These are phyloP conservation scores for Eueremaeus valkanovi DNA, from an alignment of 2,888 invertebrate genomes.

Conservation along the genomic window DNA sequence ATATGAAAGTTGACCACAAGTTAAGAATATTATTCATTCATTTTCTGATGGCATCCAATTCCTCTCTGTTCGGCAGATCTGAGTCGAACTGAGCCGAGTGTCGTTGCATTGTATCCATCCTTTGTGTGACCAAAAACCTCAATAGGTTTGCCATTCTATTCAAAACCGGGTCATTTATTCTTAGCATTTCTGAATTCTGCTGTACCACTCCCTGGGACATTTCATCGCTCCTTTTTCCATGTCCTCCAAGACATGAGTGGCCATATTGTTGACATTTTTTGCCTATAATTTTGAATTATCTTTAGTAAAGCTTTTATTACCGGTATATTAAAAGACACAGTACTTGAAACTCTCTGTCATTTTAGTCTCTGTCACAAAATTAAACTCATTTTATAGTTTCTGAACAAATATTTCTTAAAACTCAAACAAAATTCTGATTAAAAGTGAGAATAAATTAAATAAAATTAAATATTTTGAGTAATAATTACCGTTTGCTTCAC, in stretches of 20 bases:
- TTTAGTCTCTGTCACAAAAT: no score
- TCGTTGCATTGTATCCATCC: background rate
- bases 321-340: no score
- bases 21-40: background rate
- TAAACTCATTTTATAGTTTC: no score
- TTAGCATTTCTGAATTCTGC: background rate
- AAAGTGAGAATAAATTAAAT: no score
- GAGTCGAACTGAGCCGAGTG: background rate
- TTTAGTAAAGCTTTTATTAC: no score
- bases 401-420: no score
- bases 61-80: background rate
- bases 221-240: slow-evolving; percentile 27
- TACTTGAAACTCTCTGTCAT: no score
- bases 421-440: no score
- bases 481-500: slow-evolving; percentile 7
- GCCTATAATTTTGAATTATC: no score
- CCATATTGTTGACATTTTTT: slow-evolving; percentile 38
- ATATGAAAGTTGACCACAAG: no score
- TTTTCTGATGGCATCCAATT: background rate
- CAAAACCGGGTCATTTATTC: background rate
- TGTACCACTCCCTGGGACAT: background rate
- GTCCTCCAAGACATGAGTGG: slow-evolving; percentile 39
- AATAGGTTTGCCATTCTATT: slow-evolving; percentile 5
- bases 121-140: background rate
- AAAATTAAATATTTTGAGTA: no score